phyloP scores from a whole-genome alignment of 2,797 vertebrate genomes.

The Vireo griseus region DNA sequence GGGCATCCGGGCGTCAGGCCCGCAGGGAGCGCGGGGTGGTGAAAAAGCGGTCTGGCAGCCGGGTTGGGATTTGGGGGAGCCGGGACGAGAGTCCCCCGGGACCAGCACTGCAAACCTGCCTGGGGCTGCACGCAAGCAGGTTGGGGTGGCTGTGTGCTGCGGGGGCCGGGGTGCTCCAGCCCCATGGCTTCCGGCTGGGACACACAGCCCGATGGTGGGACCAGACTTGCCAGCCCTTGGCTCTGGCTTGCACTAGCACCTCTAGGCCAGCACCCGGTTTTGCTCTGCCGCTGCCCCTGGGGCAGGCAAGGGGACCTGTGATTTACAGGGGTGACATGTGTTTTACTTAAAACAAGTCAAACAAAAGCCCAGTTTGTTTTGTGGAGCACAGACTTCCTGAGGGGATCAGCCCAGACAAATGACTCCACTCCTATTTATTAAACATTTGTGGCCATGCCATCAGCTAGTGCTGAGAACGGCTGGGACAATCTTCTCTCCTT shows the following conservation, averaged over 20 bases:
- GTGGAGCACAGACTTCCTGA: neutral
- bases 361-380: constrained; percentile 52
- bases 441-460: neutral
- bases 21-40: neutral
- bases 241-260: neutral
- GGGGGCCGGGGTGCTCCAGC: neutral
- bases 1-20: neutral
- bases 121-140: fast-evolving
- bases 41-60: neutral
- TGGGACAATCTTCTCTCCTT: neutral
- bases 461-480: neutral
- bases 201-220: neutral
- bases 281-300: neutral
- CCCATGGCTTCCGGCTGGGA: fast-evolving
- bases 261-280: neutral
- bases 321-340: constrained; percentile 51
- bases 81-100: fast-evolving
- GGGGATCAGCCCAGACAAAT: constrained; percentile 35
- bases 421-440: constrained; percentile 18
- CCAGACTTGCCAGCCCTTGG: neutral
- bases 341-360: constrained; percentile 47
- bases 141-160: fast-evolving
- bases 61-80: neutral
- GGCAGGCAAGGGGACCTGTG: constrained; percentile 26
- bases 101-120: neutral